A percentile compares a stretch with the other conserved stretches of the same genome.
Evolutionary conservation across 1,140 invertebrate species (phyloP).

Genomic region (Diabrotica virgifera): DNA sequence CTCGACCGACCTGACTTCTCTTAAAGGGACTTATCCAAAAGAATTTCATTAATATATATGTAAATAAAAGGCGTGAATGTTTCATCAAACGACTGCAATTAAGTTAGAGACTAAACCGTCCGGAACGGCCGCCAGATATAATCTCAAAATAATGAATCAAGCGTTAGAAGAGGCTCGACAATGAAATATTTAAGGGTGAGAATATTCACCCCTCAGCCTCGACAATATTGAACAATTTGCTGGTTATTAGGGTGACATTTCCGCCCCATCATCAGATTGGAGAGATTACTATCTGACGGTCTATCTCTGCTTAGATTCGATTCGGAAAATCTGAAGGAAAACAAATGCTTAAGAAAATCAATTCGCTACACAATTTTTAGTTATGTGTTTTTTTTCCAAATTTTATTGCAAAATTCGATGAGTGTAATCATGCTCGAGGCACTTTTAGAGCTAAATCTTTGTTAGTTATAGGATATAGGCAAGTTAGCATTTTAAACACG

Average conservation of each 20-base stretch:
- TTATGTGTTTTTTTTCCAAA: too few relatives aligned
- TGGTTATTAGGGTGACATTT: constrained; percentile 17
- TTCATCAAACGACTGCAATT: constrained; percentile 2
- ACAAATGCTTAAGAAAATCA: too few relatives aligned
- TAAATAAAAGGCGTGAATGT: constrained; percentile 2
- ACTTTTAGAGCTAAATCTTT: too few relatives aligned
- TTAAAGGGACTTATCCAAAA: not conserved
- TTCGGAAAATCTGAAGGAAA: too few relatives aligned
- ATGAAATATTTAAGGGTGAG: constrained; percentile 22
- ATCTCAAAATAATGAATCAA: constrained; percentile 16
- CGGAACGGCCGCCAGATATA: constrained; percentile 6
- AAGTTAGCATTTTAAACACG: too few relatives aligned
- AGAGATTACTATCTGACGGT: too few relatives aligned
- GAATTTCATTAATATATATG: constrained; percentile 3
- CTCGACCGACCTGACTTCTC: not conserved
- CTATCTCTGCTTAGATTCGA: too few relatives aligned
- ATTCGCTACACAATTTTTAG: too few relatives aligned
- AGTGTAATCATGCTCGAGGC: too few relatives aligned
- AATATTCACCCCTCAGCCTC: constrained; percentile 13
- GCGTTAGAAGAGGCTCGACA: constrained; percentile 15
- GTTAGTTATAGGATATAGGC: too few relatives aligned
- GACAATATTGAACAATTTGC: constrained; percentile 20
- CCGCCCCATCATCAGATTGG: not conserved
- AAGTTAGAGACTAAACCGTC: not conserved
- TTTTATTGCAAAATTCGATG: too few relatives aligned